Base-by-base conservation (phyloP, 2,113 vertebrate species). In the Perca fluviatilis region DNA sequence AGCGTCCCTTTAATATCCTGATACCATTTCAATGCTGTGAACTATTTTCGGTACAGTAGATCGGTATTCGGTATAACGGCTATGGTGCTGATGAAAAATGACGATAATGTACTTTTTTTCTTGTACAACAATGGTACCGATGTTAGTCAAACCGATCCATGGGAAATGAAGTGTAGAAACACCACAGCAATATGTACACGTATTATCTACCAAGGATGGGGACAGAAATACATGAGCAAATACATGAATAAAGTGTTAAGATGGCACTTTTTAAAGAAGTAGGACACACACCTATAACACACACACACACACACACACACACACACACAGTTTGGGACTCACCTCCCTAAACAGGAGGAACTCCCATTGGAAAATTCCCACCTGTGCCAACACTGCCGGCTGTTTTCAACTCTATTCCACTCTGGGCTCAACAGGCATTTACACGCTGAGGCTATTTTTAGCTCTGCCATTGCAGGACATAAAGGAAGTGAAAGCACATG, bases 321-420 rank as follows among this genome's bases (percentile, higher is more conserved):
- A 49, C 51, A 58, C 79, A 86, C 47, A 75, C 65, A 86, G 77
- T 67, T 87, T 58, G 82, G 89, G 90, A 88, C 85, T 93, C 85
- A 85, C 94, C 92, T 94, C 91, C 90, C 86, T 86, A 61, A 91
- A 88, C 92, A 91, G 88, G 87, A 92, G 94, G 91, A 93, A 94
- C 91, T 95, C 94, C 94, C 93, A 88, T 86, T 86, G 94, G 94
- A 95, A 95, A 95, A 93, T 90, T 46, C 68, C 85, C 82, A 85
- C 76, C 91, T 92, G 91, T 93, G 93, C 95, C 94, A 95, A 93
- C 87, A 93, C 85, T 83, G 86, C 88, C 63, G 85, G 86, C 90
- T 95, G 91, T 94, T 93, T 94, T 93, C 91, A 89, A 82, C 81
- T 80, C 82, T 53, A 68, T 84, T 89, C 79, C 66, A 80, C 92